These are phyloP conservation scores for Mythimna pallens DNA, from an alignment of 2,888 invertebrate species.

Conservation along the genomic window DNA sequence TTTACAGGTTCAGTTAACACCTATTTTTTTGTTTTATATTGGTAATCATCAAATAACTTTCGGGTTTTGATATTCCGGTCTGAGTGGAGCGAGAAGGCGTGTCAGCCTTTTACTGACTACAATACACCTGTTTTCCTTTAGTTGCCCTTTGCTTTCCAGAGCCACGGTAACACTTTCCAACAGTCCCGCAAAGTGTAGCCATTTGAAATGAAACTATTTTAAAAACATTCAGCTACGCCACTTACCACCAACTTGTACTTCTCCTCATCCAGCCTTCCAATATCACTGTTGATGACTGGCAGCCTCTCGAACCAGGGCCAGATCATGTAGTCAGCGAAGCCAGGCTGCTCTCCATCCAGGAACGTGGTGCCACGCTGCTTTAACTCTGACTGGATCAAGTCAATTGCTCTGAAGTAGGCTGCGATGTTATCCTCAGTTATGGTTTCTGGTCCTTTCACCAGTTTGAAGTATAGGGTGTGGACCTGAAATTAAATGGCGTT, in stretches of 20 bases:
- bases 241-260: conserved; percentile 87
- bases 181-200: too few species aligned
- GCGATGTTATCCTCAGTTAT: conserved; percentile 73
- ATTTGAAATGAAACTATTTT: not conserved
- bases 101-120: too few species aligned
- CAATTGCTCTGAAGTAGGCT: conserved; percentile 84
- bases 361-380: conserved; percentile 91
- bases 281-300: conserved; percentile 84
- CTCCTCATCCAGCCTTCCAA: conserved; percentile 87
- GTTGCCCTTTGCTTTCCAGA: too few species aligned
- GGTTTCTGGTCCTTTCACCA: conserved; percentile 71
- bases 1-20: not conserved
- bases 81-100: too few species aligned
- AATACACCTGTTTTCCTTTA: too few species aligned
- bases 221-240: conserved; percentile 15
- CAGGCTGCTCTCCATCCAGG: conserved; percentile 92
- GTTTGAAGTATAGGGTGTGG: conserved; percentile 71
- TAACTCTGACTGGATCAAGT: conserved; percentile 92
- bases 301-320: conserved; percentile 96
- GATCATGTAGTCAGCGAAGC: conserved; percentile 95
- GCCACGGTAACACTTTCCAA: not conserved
- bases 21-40: not conserved
- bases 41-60: too few species aligned
- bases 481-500: conserved; percentile 70
- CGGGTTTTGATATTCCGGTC: too few species aligned